Base-by-base conservation (phyloP, 2,797 vertebrate species). In the Tragopan temminckii region DNA sequence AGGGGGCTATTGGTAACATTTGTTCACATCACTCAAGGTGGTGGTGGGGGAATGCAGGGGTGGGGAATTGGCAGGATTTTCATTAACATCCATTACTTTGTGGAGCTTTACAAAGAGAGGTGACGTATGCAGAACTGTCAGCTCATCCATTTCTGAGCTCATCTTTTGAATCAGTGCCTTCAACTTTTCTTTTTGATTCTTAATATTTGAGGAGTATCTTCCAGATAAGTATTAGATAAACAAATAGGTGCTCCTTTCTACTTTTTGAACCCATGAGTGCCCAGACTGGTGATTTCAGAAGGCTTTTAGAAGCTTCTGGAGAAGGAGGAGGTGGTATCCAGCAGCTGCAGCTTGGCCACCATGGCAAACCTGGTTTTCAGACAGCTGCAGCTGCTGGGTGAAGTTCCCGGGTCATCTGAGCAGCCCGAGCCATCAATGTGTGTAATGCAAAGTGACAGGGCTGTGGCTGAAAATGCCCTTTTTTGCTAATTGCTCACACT, bases 391-490 rank as follows among this genome's bases (percentile, higher is more conserved):
- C 53, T 76, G 71, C 40, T 64, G 70, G 63, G 29, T 74, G 55
- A 81, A 80, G 84, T 93, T 93, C 64, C 11, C 9, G 79, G 89
- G 50, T 93, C 69, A 36, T 70, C 61, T 89, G 61, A 81, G 78
- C 69, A 86, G 58, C 52, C 33, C 24, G 58, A 71, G 80, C 19
- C 53, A 57, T 57, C 70, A 91, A 20, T 15, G 21, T 87, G 25
- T 85, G 43, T 91, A 81, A 85, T 89, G 59, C 72, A 85, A 45
- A 85, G 87, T 72, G 87, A 75, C 87, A 87, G 17, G 48, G 20
- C 50, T 81, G 71, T 90, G 83, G 57, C 82, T 96, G 78, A 89
- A 94, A 95, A 85, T 80, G 62, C 33, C 46, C 19, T 67, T 89
- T 90, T 91, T 62, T 6, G 21, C 58, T 94, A 45, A 57, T 55